Conservation (phyloP, 1,140 invertebrate genomes). For the Lutraria rhynchaena region DNA sequence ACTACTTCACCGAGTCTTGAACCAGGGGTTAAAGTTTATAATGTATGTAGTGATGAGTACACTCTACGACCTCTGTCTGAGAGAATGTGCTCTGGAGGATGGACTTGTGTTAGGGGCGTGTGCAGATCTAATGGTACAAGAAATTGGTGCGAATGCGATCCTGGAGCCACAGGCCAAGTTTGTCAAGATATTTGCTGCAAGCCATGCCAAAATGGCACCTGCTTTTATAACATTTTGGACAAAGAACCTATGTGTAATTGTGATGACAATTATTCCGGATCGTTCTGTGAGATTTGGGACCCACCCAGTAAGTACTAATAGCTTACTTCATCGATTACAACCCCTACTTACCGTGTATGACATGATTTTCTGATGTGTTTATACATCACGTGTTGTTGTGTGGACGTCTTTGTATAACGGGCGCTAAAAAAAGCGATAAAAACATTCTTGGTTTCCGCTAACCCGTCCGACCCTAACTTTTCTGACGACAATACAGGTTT, state of each 20-base stretch:
- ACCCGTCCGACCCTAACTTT: too few species aligned
- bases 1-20: background rate
- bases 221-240: background rate
- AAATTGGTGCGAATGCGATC: conserved; percentile 18
- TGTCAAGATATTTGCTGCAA: conserved; percentile 25
- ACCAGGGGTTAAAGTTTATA: background rate
- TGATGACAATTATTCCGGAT: conserved; percentile 28
- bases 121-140: background rate
- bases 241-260: conserved; percentile 18
- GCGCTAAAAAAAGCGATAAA: too few species aligned
- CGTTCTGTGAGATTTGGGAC: conserved; percentile 17
- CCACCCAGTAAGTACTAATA: conserved; percentile 18
- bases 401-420: too few species aligned
- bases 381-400: too few species aligned
- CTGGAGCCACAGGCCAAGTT: background rate
- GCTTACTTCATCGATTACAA: too few species aligned
- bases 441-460: too few species aligned
- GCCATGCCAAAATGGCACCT: conserved; percentile 6
- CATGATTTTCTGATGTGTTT: too few species aligned
- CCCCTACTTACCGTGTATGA: too few species aligned
- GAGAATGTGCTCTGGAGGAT: background rate
- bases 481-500: too few species aligned
- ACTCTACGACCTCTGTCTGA: background rate
- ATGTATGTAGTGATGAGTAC: conserved; percentile 13
- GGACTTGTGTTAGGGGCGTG: background rate